Evolutionary conservation across 2,797 vertebrate genomes (phyloP).

Genomic region (Labroides dimidiatus): DNA sequence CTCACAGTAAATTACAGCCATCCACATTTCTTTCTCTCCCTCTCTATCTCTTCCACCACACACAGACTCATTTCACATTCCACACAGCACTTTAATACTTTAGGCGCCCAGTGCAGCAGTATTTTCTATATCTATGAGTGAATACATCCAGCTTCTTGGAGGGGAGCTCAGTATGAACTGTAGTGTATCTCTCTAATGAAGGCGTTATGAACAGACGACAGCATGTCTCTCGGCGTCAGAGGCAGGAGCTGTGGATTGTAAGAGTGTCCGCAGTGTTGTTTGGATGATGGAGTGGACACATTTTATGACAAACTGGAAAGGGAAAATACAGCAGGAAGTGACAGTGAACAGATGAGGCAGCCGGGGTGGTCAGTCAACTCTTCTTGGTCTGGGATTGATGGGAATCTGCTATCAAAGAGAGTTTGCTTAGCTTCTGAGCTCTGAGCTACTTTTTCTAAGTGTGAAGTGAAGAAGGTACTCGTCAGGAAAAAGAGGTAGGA

Average conservation of each 20-base stretch:
- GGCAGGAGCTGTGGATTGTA: constrained; percentile 37
- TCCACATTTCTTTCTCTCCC: constrained; percentile 36
- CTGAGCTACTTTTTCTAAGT: too few relatives aligned
- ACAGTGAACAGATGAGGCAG: constrained; percentile 57
- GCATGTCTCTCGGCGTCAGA: constrained; percentile 53
- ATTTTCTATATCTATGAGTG: constrained; percentile 1
- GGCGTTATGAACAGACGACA: constrained; percentile 50
- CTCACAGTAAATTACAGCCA: constrained; percentile 69
- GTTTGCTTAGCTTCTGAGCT: too few relatives aligned
- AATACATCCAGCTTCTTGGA: constrained; percentile 8
- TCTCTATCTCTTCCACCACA: constrained; percentile 14
- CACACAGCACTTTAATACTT: constrained; percentile 10
- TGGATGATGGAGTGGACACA: constrained; percentile 63
- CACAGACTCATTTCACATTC: constrained; percentile 31
- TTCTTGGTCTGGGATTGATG: constrained; percentile 52
- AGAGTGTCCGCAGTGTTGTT: constrained; percentile 51
- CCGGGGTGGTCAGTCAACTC: constrained; percentile 51
- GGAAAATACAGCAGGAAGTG: constrained; percentile 57
- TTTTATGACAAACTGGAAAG: constrained; percentile 71
- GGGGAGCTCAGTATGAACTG: neutral
- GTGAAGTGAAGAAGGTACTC: neutral
- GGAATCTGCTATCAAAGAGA: constrained; percentile 26
- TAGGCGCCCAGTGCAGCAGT: neutral
- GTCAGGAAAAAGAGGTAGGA: neutral
- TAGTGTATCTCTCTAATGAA: constrained; percentile 29